Evolutionary conservation across 2,888 invertebrate species (phyloP), one percentile per base, ranked within the genome.

Genomic region (Ectropis crepuscularia): DNA sequence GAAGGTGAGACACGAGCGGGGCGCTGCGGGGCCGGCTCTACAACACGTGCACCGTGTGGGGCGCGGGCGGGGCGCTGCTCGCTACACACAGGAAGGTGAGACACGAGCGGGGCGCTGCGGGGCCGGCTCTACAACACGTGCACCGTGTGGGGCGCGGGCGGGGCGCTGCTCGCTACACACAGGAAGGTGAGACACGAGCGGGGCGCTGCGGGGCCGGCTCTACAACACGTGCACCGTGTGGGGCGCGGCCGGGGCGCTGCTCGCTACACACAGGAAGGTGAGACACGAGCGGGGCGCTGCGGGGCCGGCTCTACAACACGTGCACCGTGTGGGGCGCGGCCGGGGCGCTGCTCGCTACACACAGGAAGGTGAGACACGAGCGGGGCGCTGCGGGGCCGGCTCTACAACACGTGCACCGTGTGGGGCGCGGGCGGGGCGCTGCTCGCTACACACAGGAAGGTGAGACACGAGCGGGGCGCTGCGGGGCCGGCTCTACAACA

Each of bases 241-340:
- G 94, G 59, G 95, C 96, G 28, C 98, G 99, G 0, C 95, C 94
- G 69, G 95, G 96, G 66, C 16, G 16, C 16, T 28, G 16, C 16
- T 28, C 16, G 16, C 16, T 28, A 28, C 16, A 28, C 16, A 94
- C 96, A 68, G 93, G 94, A 16, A 91, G 99, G 57, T 97, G 95
- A 78, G 91, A 99, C 12, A 95, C 99, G 53, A 99, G 98, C 8
- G 99, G 99, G 7, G 97, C 98, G 0, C 95, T 98, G 74, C 98
- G 93, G 0, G 92, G 92, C 43, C 94, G 94, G 74, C 88, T 97
- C 6, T 98, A 95, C 84, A 99, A 99, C 85, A 98, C 98, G 0
- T 97, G 97, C 76, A 96, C 98, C 0, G 95, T 98, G 0, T 99
- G 97, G 96, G 95, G 95, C 77, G 95, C 95, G 0, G 86, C 93